Evolutionary conservation across 2,113 vertebrate species (phyloP).

Genomic region (Tautogolabrus adspersus): DNA sequence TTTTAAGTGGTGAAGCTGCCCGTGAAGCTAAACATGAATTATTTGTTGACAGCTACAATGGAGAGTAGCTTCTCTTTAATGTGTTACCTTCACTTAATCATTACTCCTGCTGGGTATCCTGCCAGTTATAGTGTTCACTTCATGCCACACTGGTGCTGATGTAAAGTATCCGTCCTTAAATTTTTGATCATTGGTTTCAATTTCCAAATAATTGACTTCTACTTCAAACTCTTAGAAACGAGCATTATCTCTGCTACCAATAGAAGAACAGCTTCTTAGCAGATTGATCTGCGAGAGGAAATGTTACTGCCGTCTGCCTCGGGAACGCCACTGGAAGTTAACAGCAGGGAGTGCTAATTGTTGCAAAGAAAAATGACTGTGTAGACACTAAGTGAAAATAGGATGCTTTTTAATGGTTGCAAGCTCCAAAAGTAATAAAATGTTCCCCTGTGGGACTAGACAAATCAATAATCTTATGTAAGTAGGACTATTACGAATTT

Average conservation of each 20-base stretch:
- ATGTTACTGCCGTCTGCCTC: conserved; percentile 43
- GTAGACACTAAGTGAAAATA: conserved; percentile 35
- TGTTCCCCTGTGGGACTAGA: conserved; percentile 22
- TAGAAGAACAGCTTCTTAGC: conserved; percentile 6
- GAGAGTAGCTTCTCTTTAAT: neutral
- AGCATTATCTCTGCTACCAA: too few relatives aligned
- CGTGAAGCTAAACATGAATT: neutral
- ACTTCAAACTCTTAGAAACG: too few relatives aligned
- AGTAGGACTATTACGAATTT: conserved; percentile 33
- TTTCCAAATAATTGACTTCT: conserved; percentile 8
- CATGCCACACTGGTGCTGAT: neutral
- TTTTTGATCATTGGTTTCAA: conserved; percentile 2
- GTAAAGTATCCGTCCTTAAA: conserved; percentile 4
- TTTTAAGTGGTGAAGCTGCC: neutral
- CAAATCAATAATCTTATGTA: conserved; percentile 42
- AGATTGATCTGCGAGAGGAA: conserved; percentile 23
- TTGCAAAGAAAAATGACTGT: conserved; percentile 54
- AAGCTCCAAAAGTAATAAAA: conserved; percentile 41
- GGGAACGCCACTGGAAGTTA: conserved; percentile 34
- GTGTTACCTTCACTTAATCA: conserved; percentile 12
- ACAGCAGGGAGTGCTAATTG: conserved; percentile 45
- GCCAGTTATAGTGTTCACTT: conserved; percentile 9
- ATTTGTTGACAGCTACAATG: neutral
- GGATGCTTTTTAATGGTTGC: conserved; percentile 45
- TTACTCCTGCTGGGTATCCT: conserved; percentile 14